These are phyloP conservation scores for Lepus europaeus DNA, from an alignment of 2,113 vertebrate species.

Conservation along the genomic window DNA sequence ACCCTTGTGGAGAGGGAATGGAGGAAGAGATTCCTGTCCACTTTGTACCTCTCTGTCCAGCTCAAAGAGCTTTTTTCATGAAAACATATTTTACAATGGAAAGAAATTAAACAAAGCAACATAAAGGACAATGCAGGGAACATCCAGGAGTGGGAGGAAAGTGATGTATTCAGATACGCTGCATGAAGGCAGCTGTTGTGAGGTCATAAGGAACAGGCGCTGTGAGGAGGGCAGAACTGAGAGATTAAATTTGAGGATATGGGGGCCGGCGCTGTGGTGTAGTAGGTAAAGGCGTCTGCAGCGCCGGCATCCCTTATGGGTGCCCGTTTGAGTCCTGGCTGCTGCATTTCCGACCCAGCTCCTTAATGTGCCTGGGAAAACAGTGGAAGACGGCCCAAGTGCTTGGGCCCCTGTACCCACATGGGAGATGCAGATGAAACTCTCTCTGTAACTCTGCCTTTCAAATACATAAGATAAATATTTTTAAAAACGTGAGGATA, in stretches of 20 bases:
- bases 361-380: no score
- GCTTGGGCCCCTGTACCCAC: no score
- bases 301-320: background rate
- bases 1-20: background rate
- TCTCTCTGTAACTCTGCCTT: no score
- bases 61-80: background rate
- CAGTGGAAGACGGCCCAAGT: no score
- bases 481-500: background rate
- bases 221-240: background rate
- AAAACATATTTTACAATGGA: slow-evolving; percentile 30
- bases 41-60: background rate
- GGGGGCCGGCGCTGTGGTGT: no score
- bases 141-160: background rate
- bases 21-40: background rate
- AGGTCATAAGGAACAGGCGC: background rate
- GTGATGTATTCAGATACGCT: background rate
- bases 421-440: no score
- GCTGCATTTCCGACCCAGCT: no score
- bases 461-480: no score
- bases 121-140: background rate
- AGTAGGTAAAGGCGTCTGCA: no score
- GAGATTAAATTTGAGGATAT: background rate
- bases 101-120: slow-evolving; percentile 37
- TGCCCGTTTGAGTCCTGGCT: no score
- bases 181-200: slow-evolving; percentile 29